These are phyloP conservation scores for Lasioglossum calceatum DNA, from an alignment of 2,888 invertebrate genomes.

Conservation along the genomic window DNA sequence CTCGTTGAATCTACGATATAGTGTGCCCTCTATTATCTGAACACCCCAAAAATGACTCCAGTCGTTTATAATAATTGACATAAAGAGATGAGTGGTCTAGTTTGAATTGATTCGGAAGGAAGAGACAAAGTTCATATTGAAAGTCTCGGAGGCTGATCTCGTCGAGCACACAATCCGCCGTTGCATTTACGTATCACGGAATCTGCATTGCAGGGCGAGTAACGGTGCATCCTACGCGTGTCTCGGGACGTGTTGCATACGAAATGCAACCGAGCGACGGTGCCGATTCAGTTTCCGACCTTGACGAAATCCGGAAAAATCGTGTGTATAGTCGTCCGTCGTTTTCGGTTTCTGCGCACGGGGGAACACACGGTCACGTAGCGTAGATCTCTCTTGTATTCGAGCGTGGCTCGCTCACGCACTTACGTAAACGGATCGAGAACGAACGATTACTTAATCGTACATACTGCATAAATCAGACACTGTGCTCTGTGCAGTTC, in stretches of 20 bases:
- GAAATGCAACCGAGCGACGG: conserved; percentile 11
- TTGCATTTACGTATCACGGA: conserved; percentile 40
- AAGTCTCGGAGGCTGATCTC: not conserved
- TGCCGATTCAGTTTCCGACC: conserved; percentile 40
- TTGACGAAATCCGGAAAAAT: conserved; percentile 40
- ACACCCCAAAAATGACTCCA: too few relatives aligned
- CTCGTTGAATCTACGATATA: too few relatives aligned
- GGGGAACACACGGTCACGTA: conserved; percentile 2
- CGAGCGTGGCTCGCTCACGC: not conserved
- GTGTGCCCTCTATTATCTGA: too few relatives aligned
- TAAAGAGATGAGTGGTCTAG: not conserved
- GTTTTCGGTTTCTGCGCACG: not conserved
- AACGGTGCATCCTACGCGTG: conserved; percentile 44
- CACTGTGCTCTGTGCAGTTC: not conserved
- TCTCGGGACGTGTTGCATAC: conserved; percentile 26
- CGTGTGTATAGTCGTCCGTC: not conserved
- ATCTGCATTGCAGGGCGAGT: conserved; percentile 48
- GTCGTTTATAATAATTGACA: too few relatives aligned
- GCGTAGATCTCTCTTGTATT: not conserved
- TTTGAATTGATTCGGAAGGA: not conserved
- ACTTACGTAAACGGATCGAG: conserved; percentile 45
- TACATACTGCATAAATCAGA: conserved; percentile 40
- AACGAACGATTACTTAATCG: conserved; percentile 51
- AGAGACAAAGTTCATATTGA: not conserved
- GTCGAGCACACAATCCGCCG: conserved; percentile 6